phyloP scores from a whole-genome alignment of 2,888 invertebrate genomes.

The Endomychus coccineus region DNA sequence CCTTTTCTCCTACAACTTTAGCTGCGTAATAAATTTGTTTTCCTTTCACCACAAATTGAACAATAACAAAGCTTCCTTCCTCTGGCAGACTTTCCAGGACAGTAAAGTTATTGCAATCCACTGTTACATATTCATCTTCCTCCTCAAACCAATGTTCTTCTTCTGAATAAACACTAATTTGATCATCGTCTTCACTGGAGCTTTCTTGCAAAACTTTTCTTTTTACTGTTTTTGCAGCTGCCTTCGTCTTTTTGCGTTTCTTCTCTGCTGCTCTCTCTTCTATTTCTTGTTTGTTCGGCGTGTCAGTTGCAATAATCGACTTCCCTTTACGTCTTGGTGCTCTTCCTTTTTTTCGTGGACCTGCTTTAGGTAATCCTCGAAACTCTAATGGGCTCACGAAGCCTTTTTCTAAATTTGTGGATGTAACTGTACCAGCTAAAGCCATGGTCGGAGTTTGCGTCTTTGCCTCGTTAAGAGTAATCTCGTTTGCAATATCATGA shows the following conservation, averaged over 20 bases:
- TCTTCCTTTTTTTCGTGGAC: slow-evolving; percentile 22
- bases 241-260: too few species aligned
- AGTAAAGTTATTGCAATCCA: slow-evolving; percentile 9
- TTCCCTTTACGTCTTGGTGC: slow-evolving; percentile 25
- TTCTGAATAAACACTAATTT: too few species aligned
- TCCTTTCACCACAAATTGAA: too few species aligned
- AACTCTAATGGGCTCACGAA: slow-evolving; percentile 21
- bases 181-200: slow-evolving; percentile 13
- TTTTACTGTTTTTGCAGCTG: too few species aligned
- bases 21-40: slow-evolving; percentile 9
- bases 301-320: slow-evolving; percentile 30
- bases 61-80: too few species aligned
- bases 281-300: too few species aligned
- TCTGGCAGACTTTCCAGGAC: too few species aligned
- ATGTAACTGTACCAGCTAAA: not conserved
- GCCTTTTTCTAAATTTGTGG: not conserved
- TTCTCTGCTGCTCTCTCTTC: too few species aligned
- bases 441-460: not conserved
- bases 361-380: slow-evolving; percentile 20
- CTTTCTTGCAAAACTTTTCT: too few species aligned
- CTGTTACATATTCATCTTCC: slow-evolving; percentile 7
- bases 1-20: too few species aligned
- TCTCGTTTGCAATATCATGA: too few species aligned
- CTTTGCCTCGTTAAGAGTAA: not conserved
- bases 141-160: slow-evolving; percentile 10